These are phyloP conservation scores for Yponomeuta cagnagella DNA, from an alignment of 2,888 invertebrate species.

Conservation along the genomic window DNA sequence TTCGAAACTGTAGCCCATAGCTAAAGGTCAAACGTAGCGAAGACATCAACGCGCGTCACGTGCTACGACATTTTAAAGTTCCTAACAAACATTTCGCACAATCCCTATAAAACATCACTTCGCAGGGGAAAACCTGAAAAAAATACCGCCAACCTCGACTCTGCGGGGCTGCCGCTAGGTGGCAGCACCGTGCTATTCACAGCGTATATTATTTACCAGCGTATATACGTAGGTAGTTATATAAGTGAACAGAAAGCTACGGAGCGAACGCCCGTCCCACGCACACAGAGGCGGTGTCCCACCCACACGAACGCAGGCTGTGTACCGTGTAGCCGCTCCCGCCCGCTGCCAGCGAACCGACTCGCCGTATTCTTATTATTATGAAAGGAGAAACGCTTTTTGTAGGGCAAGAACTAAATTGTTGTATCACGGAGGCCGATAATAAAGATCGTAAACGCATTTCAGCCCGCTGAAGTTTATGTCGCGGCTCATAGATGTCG, in stretches of 20 bases:
- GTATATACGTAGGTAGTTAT: constrained; percentile 65
- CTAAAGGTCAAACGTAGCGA: constrained; percentile 12
- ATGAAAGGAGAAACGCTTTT: constrained; percentile 76
- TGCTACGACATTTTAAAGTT: constrained; percentile 13
- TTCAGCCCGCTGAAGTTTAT: constrained; percentile 70
- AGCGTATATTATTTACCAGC: constrained; percentile 70
- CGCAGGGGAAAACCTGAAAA: constrained; percentile 47
- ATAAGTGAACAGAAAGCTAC: constrained; percentile 75
- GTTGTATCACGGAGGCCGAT: constrained; percentile 69
- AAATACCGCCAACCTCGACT: constrained; percentile 45
- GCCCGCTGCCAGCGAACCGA: constrained; percentile 59
- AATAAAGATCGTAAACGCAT: constrained; percentile 72
- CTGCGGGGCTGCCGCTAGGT: constrained; percentile 60
- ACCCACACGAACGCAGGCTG: constrained; percentile 24
- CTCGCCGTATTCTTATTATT: constrained; percentile 79
- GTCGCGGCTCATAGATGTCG: constrained; percentile 68
- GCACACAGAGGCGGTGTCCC: constrained; percentile 37
- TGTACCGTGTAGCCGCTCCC: constrained; percentile 52
- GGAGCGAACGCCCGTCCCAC: constrained; percentile 36
- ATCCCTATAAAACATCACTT: constrained; percentile 3
- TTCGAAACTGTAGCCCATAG: not conserved
- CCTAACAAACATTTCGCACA: not conserved
- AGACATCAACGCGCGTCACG: constrained; percentile 23
- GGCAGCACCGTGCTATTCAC: constrained; percentile 72
- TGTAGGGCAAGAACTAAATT: constrained; percentile 76